phyloP scores from a whole-genome alignment of 2,113 vertebrate species.

The Verasper variegatus region DNA sequence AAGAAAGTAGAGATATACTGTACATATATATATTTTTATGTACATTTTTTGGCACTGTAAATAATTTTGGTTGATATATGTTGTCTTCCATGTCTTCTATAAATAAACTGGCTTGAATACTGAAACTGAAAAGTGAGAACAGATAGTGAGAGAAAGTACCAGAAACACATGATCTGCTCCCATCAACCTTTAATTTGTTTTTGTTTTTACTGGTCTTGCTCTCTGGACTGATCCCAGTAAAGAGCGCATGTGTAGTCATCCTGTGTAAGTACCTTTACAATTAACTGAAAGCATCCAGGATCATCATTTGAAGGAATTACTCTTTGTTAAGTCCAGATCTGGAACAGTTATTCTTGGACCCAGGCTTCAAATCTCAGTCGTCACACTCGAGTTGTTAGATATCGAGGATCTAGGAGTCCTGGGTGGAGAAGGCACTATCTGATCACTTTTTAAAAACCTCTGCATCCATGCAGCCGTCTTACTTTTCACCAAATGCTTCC shows the following conservation, averaged over 20 bases:
- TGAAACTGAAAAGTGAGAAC: no score
- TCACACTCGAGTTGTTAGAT: conserved; percentile 25
- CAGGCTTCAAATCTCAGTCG: conserved; percentile 56
- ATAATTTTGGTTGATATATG: no score
- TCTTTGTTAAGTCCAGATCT: conserved; percentile 70
- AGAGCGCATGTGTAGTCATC: background rate
- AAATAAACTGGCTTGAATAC: no score
- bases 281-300: conserved; percentile 56
- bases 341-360: conserved; percentile 73
- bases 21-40: no score
- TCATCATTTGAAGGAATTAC: conserved; percentile 74
- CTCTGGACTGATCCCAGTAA: conserved; percentile 4
- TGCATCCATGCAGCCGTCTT: conserved; percentile 44
- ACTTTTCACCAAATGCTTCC: conserved; percentile 48
- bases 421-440: background rate
- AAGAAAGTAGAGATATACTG: no score
- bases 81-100: no score
- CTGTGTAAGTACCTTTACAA: conserved; percentile 48
- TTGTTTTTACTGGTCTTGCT: background rate
- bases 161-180: background rate
- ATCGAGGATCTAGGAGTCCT: conserved; percentile 26
- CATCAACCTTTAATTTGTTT: background rate
- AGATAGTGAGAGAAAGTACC: no score
- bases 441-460: background rate
- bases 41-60: background rate